phyloP scores from a whole-genome alignment of 2,888 invertebrate species.

The Noctua fimbriata region DNA sequence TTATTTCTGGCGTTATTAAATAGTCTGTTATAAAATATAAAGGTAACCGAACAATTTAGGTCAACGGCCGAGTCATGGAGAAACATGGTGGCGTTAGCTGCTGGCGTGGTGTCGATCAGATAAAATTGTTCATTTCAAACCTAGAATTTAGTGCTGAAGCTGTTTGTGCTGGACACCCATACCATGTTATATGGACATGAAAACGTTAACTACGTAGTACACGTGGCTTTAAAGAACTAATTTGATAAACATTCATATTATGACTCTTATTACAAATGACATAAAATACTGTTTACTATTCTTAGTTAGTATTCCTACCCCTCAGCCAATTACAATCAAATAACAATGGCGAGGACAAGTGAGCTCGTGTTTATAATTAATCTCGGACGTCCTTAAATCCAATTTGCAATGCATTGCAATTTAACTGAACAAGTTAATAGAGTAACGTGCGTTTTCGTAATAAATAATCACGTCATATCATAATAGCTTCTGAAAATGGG shows the following conservation, averaged over 20 bases:
- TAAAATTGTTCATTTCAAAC: conserved; percentile 51
- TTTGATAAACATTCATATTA: neutral
- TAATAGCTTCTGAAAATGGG: conserved; percentile 77
- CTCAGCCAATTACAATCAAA: conserved; percentile 22
- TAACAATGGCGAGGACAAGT: conserved; percentile 31
- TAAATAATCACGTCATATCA: conserved; percentile 69
- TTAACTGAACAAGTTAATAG: conserved; percentile 47
- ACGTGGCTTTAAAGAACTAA: conserved; percentile 4
- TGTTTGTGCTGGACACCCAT: conserved; percentile 8
- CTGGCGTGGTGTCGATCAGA: conserved; percentile 61
- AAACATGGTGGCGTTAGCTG: conserved; percentile 55
- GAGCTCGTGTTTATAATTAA: conserved; percentile 28
- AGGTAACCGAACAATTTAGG: conserved; percentile 59
- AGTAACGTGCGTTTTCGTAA: conserved; percentile 55
- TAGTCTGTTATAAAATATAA: conserved; percentile 47
- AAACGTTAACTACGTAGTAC: neutral
- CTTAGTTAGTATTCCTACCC: conserved; percentile 2
- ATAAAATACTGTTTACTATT: conserved; percentile 9
- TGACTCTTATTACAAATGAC: conserved; percentile 16
- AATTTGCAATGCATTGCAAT: conserved; percentile 48
- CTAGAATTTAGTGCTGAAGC: conserved; percentile 34
- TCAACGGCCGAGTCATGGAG: conserved; percentile 64
- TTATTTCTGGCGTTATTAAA: conserved; percentile 44
- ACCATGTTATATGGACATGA: conserved; percentile 1
- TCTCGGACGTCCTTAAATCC: conserved; percentile 49